Conservation (phyloP, 2,113 vertebrate genomes). For the Dipodomys merriami region DNA sequence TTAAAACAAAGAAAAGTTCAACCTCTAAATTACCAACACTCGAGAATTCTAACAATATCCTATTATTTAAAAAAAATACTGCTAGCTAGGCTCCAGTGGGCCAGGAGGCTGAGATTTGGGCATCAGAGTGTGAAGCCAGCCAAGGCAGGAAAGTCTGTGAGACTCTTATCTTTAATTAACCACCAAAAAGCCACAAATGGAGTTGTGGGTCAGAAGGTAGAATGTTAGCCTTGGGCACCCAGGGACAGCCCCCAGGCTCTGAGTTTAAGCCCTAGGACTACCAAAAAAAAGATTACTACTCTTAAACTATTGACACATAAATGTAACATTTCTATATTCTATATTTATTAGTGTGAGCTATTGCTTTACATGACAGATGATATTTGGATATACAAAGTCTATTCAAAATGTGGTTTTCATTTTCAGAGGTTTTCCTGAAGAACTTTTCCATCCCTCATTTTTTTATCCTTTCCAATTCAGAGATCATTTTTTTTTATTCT, state of each 20-base stretch:
- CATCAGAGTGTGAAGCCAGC: too few species aligned
- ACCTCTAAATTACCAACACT: slow-evolving; percentile 1
- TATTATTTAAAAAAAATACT: neutral
- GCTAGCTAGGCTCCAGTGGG: neutral
- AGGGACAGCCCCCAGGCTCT: too few species aligned
- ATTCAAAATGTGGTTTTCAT: slow-evolving; percentile 48
- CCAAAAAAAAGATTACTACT: neutral
- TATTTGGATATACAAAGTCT: neutral
- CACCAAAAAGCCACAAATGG: too few species aligned
- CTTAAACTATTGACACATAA: slow-evolving; percentile 33
- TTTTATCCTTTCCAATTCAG: slow-evolving; percentile 45
- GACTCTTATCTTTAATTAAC: too few species aligned
- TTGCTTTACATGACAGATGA: slow-evolving; percentile 19
- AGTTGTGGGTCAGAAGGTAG: too few species aligned
- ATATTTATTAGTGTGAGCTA: neutral
- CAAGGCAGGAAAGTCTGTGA: too few species aligned
- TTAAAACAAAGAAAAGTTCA: slow-evolving; percentile 15
- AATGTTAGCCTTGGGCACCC: too few species aligned
- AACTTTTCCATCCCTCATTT: neutral
- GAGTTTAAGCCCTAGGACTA: too few species aligned
- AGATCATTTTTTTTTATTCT: slow-evolving; percentile 45
- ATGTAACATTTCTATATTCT: neutral
- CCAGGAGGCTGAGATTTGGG: too few species aligned
- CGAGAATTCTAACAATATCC: neutral
- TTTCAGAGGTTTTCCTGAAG: slow-evolving; percentile 13